Evolutionary conservation across 2,888 invertebrate species (phyloP).

Genomic region (Portevinia maculata): DNA sequence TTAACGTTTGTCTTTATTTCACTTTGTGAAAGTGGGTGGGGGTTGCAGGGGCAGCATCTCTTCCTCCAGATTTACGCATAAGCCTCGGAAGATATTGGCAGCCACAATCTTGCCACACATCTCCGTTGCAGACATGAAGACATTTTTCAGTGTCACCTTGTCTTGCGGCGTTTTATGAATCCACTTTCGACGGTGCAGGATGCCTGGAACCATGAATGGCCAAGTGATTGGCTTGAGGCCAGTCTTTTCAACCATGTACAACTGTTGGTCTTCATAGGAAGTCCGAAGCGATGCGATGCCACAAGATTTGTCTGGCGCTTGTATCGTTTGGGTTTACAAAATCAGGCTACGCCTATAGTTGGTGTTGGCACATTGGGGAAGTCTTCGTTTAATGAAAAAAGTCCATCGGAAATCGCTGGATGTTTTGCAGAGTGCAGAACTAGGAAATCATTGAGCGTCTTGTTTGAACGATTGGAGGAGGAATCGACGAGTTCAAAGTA

Average conservation of each 20-base stretch:
- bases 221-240: conserved; percentile 76
- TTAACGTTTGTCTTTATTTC: too few relatives aligned
- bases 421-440: conserved; percentile 37
- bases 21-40: too few relatives aligned
- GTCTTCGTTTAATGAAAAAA: conserved; percentile 58
- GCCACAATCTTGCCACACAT: conserved; percentile 75
- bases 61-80: conserved; percentile 66
- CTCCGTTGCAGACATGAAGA: conserved; percentile 75
- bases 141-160: conserved; percentile 71
- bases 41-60: conserved; percentile 18
- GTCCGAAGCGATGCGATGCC: conserved; percentile 56
- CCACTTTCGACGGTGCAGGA: conserved; percentile 59
- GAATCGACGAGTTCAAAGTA: neutral
- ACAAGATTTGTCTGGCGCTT: conserved; percentile 42
- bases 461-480: neutral
- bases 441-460: neutral
- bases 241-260: conserved; percentile 76
- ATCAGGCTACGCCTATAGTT: neutral
- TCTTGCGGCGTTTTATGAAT: neutral
- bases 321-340: conserved; percentile 1
- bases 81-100: conserved; percentile 63
- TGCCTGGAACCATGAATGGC: conserved; percentile 77
- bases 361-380: conserved; percentile 16
- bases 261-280: conserved; percentile 75
- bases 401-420: conserved; percentile 64